Percentiles rank a stretch among this genome's conserved stretches.
These are phyloP conservation scores for Saguinus midas DNA, from an alignment of 2,113 vertebrate species.

Conservation along the genomic window DNA sequence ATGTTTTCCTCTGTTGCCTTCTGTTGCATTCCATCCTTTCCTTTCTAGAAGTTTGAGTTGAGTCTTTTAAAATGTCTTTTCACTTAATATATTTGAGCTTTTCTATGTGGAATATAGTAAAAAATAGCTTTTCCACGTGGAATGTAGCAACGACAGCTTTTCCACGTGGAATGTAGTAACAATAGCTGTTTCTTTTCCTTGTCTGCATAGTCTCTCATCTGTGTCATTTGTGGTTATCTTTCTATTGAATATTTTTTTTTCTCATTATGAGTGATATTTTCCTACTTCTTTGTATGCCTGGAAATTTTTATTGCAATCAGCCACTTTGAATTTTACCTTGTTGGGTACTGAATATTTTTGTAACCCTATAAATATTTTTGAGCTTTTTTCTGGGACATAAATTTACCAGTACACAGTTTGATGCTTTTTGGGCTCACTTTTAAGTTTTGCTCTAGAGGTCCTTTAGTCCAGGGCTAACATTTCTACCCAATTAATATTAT, in stretches of 20 bases:
- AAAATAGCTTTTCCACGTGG: background rate
- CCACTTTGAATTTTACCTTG: background rate
- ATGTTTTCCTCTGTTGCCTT: no score
- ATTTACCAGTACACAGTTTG: background rate
- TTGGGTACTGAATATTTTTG: background rate
- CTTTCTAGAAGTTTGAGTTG: background rate
- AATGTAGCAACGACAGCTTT: background rate
- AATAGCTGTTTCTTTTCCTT: background rate
- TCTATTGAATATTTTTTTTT: background rate
- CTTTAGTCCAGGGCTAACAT: background rate
- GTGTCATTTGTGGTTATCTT: background rate
- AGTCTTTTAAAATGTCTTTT: background rate
- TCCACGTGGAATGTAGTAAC: background rate
- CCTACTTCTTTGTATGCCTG: background rate
- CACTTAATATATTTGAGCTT: background rate
- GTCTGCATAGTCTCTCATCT: background rate
- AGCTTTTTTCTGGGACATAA: background rate
- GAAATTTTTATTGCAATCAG: background rate
- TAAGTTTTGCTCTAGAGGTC: background rate
- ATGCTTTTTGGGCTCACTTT: background rate
- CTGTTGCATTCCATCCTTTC: background rate
- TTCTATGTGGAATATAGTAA: background rate
- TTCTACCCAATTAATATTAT: background rate
- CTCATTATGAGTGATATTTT: background rate
- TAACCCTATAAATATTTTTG: background rate